Evolutionary conservation across 2,797 vertebrate genomes (phyloP), one percentile per base, ranked within the genome.

Genomic region (Schizothorax lantsangensis): DNA sequence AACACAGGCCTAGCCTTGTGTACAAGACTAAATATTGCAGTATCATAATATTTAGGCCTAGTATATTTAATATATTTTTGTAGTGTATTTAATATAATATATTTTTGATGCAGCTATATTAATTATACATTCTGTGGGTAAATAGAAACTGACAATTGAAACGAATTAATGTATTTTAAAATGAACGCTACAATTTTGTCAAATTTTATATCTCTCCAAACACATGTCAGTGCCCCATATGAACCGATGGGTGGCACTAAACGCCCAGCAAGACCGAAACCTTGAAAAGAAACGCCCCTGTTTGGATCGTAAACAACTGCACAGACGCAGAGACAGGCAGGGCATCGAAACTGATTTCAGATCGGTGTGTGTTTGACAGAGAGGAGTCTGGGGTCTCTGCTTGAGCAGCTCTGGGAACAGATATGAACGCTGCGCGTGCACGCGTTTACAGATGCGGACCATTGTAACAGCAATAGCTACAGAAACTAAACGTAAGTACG

Each of bases 341-440:
- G 40, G 33, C 12, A 33, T 79, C 19, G 66, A 81, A 80, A 72
- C 84, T 87, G 85, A 78, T 71, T 85, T 88, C 62, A 84, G 69
- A 73, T 73, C 83, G 72, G 75, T 87, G 10, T 77, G 14, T 36
- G 9, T n/a, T 54, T 19, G 26, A 17, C 21, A 15, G 54, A 66
- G 26, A 19, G 15, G 40, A 2, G 71, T 10, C 43, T 17, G 23
- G 9, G 69, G 33, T 74, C 45, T 6, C 10, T 26, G 57, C 1
- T 74, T 40, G 6, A n/a, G 52, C 82, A 62, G 79, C 82, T 38
- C 54, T 74, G 82, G 10, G 49, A 59, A 80, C 79, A 72, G 80
- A 86, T 36, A 79, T 45, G 66, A 40, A 71, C 36, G 83, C 91
- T 92, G 93, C 91, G 79, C 93, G 90, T 92, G 86, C 57, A 17